Conservation (phyloP, 2,113 vertebrate genomes). For the Onychostruthus taczanowskii region DNA sequence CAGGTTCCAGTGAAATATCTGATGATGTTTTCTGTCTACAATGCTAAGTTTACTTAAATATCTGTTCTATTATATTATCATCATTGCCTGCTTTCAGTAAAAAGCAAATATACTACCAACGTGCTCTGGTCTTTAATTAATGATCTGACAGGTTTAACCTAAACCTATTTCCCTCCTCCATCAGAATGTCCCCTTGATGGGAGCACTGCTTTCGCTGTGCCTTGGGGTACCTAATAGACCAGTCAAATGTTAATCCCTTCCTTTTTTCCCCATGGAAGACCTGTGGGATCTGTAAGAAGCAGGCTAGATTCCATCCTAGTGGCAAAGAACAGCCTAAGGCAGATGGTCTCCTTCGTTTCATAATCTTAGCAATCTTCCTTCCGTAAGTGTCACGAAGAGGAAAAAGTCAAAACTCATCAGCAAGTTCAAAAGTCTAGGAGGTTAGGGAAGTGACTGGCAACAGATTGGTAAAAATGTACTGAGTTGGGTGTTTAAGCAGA, state of each 20-base stretch:
- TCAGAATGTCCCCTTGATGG: not conserved
- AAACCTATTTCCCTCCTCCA: not conserved
- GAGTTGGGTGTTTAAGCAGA: not conserved
- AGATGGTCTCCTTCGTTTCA: not conserved
- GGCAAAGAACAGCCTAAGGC: not conserved
- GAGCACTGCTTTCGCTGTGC: not conserved
- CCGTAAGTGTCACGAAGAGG: not conserved
- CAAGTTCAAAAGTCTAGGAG: not conserved
- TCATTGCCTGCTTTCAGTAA: not conserved
- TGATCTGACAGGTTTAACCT: not conserved
- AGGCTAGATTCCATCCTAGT: not conserved
- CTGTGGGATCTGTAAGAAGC: not conserved
- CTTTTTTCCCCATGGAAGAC: not conserved
- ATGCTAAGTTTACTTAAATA: not conserved
- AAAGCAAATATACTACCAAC: not conserved
- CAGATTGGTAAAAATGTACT: not conserved
- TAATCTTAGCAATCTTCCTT: not conserved
- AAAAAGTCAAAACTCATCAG: not conserved
- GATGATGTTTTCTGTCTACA: not conserved
- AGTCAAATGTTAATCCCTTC: not conserved
- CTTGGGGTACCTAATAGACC: not conserved
- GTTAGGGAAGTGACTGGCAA: not conserved
- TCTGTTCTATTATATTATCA: not conserved
- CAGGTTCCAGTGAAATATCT: not conserved
- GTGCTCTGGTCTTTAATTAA: not conserved